Evolutionary conservation across 2,113 vertebrate species (phyloP).

Genomic region (Cochlearius cochlearius): DNA sequence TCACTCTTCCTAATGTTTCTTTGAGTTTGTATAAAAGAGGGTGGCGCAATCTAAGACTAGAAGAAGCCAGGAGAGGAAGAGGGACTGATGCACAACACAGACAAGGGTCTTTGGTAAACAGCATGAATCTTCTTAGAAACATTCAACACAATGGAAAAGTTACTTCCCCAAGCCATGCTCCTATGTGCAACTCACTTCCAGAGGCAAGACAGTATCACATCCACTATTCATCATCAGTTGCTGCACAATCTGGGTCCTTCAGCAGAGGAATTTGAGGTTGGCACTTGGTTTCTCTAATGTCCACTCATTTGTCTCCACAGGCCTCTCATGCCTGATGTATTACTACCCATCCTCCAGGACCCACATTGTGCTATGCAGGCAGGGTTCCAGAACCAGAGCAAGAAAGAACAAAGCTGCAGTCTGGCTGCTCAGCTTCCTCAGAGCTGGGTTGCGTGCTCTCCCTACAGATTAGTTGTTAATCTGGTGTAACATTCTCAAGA

Average conservation of each 20-base stretch:
- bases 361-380: conserved; percentile 40
- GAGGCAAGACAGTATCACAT: not conserved
- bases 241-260: conserved; percentile 30
- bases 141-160: not conserved
- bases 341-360: not conserved
- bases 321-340: not conserved
- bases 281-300: not conserved
- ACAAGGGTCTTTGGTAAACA: conserved; percentile 10
- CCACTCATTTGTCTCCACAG: not conserved
- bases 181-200: not conserved
- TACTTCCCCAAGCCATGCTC: conserved; percentile 7
- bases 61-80: conserved; percentile 36
- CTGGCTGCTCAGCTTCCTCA: not conserved
- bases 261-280: conserved; percentile 2
- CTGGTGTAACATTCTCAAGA: not conserved
- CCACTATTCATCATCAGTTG: not conserved
- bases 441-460: not conserved
- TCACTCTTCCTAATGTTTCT: not conserved
- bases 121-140: conserved; percentile 22
- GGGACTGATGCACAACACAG: not conserved
- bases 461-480: not conserved
- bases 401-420: conserved; percentile 33
- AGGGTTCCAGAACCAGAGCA: conserved; percentile 25
- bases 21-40: not conserved
- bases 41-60: not conserved